These are phyloP conservation scores for Bombus confusus DNA, from an alignment of 1,140 invertebrate genomes.

Conservation along the genomic window DNA sequence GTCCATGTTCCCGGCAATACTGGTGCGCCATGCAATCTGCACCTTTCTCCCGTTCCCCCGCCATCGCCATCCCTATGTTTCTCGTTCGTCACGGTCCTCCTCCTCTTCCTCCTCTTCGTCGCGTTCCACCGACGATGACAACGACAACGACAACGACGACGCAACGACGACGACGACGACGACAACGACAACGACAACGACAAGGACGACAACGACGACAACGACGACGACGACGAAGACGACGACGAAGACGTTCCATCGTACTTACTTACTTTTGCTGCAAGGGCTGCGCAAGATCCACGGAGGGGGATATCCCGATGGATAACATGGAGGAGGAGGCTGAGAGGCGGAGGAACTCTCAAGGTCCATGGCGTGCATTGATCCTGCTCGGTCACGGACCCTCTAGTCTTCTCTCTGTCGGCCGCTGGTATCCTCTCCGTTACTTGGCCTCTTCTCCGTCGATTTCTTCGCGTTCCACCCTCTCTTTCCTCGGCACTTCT, in stretches of 20 bases:
- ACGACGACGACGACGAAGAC: background rate
- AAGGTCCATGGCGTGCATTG: constrained; percentile 81
- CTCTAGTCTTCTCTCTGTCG: constrained; percentile 58
- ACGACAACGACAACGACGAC: background rate
- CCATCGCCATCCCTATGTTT: background rate
- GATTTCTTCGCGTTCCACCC: constrained; percentile 31
- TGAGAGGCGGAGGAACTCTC: constrained; percentile 68
- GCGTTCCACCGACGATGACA: constrained; percentile 28
- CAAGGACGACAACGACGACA: accelerated
- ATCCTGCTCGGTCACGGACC: constrained; percentile 81
- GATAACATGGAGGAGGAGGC: constrained; percentile 45
- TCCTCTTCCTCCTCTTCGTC: background rate
- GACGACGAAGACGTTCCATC: constrained; percentile 29
- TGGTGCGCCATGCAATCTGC: constrained; percentile 68
- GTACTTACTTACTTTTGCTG: constrained; percentile 30
- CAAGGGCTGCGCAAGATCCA: constrained; percentile 46
- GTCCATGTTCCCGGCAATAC: constrained; percentile 55
- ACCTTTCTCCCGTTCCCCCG: constrained; percentile 31
- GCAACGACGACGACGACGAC: background rate
- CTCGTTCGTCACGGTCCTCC: constrained; percentile 38
- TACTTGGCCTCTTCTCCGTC: constrained; percentile 18
- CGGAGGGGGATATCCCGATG: constrained; percentile 43
- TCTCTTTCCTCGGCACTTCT: constrained; percentile 22
- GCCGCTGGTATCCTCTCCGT: constrained; percentile 14
- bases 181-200: background rate